Conservation (phyloP, 2,113 vertebrate species). For the Osmerus mordax region DNA sequence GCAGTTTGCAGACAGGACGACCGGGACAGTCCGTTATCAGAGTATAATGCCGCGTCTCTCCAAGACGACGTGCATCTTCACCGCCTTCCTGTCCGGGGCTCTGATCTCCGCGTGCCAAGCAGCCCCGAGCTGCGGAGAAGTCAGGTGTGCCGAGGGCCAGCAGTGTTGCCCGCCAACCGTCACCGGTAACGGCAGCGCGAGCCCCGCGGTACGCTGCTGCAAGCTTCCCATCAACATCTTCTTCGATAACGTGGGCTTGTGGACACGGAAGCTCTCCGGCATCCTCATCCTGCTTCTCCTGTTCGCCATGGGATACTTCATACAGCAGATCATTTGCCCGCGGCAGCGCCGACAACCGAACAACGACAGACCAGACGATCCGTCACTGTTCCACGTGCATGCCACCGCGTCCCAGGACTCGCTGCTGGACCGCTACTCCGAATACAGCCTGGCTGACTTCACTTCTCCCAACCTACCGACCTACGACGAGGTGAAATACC, state of each 20-base stretch:
- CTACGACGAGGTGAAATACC: constrained; percentile 90
- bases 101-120: constrained; percentile 65
- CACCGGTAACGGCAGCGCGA: constrained; percentile 68
- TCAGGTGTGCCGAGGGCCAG: constrained; percentile 78
- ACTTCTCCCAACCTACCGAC: constrained; percentile 80
- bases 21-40: too few relatives aligned
- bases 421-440: constrained; percentile 73
- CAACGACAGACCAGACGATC: constrained; percentile 67
- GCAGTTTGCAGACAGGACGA: not conserved
- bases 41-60: not conserved
- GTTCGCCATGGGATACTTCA: constrained; percentile 90
- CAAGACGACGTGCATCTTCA: constrained; percentile 39
- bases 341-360: constrained; percentile 76
- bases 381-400: constrained; percentile 73
- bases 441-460: constrained; percentile 64
- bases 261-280: constrained; percentile 86
- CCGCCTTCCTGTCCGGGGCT: constrained; percentile 58
- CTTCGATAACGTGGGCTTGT: constrained; percentile 85
- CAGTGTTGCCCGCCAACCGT: constrained; percentile 75
- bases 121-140: constrained; percentile 74
- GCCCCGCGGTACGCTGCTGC: constrained; percentile 75
- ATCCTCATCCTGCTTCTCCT: constrained; percentile 86
- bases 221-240: constrained; percentile 79
- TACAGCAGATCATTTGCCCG: constrained; percentile 89
- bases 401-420: constrained; percentile 81